A percentile compares a stretch with the other conserved stretches of the same genome.
These are phyloP conservation scores for Siphamia tubifer DNA, from an alignment of 2,113 vertebrate species.

Conservation along the genomic window DNA sequence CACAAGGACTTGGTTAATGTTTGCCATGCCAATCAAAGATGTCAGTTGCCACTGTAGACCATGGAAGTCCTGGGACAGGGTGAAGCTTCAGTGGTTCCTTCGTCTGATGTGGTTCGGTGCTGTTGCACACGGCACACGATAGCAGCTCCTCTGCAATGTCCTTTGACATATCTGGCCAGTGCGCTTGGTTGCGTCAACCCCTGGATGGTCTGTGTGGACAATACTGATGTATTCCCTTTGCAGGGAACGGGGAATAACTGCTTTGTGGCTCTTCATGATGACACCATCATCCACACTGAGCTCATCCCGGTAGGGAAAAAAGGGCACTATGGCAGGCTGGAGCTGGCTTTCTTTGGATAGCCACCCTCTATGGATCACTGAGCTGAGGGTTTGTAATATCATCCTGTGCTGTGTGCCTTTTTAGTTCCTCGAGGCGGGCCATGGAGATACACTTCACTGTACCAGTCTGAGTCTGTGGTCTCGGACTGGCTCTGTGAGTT, in stretches of 20 bases:
- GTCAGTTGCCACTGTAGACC: slow-evolving; percentile 5
- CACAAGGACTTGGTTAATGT: background rate
- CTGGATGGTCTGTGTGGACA: background rate
- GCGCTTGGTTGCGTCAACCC: background rate
- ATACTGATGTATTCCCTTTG: background rate
- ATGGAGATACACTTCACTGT: background rate
- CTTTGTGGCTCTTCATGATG: background rate
- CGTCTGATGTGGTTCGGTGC: background rate
- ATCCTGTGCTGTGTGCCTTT: background rate
- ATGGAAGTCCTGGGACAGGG: background rate
- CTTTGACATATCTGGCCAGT: background rate
- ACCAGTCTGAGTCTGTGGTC: no score
- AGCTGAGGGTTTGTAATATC: no score
- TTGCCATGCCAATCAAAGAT: slow-evolving; percentile 12
- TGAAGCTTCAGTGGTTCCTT: slow-evolving; percentile 12
- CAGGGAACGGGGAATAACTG: background rate
- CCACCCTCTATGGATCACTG: no score
- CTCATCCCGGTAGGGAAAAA: background rate
- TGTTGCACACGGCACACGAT: background rate
- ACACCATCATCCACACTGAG: background rate
- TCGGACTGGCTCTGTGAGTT: no score
- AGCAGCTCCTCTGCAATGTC: background rate
- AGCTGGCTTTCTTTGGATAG: no score
- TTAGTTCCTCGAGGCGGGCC: background rate
- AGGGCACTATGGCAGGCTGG: no score